phyloP scores from a whole-genome alignment of 2,888 invertebrate genomes.

The Myathropa florea region DNA sequence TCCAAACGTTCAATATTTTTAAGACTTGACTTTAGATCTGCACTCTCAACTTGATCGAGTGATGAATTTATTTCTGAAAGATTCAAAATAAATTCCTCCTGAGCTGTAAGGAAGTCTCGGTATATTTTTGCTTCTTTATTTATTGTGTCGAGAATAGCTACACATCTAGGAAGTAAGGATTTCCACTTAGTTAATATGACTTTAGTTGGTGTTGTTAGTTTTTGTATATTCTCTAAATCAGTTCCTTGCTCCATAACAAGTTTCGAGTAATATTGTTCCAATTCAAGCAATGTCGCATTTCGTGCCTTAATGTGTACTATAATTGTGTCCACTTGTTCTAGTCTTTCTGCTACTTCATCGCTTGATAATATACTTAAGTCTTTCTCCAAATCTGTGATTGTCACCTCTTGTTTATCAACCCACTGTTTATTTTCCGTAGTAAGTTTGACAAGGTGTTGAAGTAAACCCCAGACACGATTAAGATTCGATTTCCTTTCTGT shows the following conservation, averaged over 20 bases:
- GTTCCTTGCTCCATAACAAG: conserved; percentile 85
- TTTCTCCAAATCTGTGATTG: conserved; percentile 83
- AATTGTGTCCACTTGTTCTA: conserved; percentile 82
- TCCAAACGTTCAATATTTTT: conserved; percentile 81
- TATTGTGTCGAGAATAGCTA: conserved; percentile 83
- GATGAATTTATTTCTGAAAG: conserved; percentile 87
- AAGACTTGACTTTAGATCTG: conserved; percentile 75
- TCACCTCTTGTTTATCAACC: conserved; percentile 84
- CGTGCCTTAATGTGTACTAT: conserved; percentile 83
- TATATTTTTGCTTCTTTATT: conserved; percentile 84
- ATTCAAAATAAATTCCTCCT: conserved; percentile 86
- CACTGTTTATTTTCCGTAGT: conserved; percentile 84
- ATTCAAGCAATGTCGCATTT: conserved; percentile 82
- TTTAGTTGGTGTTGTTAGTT: conserved; percentile 84
- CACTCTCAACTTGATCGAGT: conserved; percentile 82
- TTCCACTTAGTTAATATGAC: conserved; percentile 85
- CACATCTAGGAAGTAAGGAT: conserved; percentile 83
- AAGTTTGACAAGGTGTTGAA: conserved; percentile 83
- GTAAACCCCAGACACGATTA: conserved; percentile 83
- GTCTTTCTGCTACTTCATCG: conserved; percentile 83
- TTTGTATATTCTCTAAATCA: conserved; percentile 86
- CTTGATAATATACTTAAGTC: conserved; percentile 83
- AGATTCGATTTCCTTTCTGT: conserved; percentile 87
- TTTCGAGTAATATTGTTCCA: conserved; percentile 87
- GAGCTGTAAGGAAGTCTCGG: conserved; percentile 86